Base-by-base conservation (phyloP, 64 coral and sea anemone species). In the Dendronephthya gigantea region DNA sequence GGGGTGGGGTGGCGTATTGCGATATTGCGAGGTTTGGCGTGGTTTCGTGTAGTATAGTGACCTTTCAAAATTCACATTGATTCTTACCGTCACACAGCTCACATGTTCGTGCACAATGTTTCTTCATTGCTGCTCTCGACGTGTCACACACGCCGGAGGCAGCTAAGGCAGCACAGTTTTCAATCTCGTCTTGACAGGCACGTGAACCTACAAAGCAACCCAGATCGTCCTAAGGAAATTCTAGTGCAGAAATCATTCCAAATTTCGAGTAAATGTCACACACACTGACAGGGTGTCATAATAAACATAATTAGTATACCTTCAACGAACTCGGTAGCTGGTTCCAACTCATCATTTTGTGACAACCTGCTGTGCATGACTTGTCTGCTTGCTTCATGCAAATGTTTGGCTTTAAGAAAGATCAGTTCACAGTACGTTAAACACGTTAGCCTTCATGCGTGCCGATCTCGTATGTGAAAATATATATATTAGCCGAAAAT, bases 21-120 rank as follows among this genome's bases (percentile, higher is more conserved):
- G n/a, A n/a, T n/a, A n/a, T n/a, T n/a, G n/a, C n/a, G n/a, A n/a
- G n/a, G n/a, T n/a, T n/a, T n/a, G n/a, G n/a, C n/a, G n/a, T n/a
- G n/a, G n/a, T n/a, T n/a, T n/a, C n/a, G n/a, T n/a, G n/a, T n/a
- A n/a, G n/a, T n/a, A n/a, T n/a, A n/a, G n/a, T n/a, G n/a, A n/a
- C n/a, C n/a, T n/a, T n/a, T n/a, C n/a, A n/a, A n/a, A n/a, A n/a
- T n/a, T n/a, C n/a, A n/a, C 30, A 9, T 30, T 39, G 32, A 12
- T 39, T 16, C 15, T 79, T 79, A 79, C 72, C 72, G 32, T 79
- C 28, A 29, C 72, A 79, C 72, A 79, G 22, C 37, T 79, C 72
- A 79, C 72, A 79, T 35, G 72, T 79, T 39, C 72, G 10, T 79
- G 30, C 36, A 10, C 72, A 79, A 79, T 79, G 72, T 35, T 79